These are phyloP conservation scores for Catharus fuscescens DNA, from an alignment of 2,113 vertebrate species.

Conservation along the genomic window DNA sequence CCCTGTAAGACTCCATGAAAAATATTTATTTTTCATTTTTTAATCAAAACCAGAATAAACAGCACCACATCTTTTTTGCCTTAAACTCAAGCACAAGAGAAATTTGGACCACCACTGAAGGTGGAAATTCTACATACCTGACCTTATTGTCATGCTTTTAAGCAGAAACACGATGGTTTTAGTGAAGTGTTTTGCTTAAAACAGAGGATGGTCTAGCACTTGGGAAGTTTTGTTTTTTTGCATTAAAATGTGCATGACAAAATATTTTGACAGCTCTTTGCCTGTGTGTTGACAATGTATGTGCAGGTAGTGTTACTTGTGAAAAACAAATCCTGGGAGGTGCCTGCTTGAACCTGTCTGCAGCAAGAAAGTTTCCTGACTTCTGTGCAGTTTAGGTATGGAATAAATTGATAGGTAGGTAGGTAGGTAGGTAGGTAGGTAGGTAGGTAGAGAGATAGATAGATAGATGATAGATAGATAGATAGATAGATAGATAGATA, in stretches of 20 bases:
- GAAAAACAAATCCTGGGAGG: neutral
- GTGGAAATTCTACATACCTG: conserved; percentile 10
- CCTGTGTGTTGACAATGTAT: neutral
- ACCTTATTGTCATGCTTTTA: neutral
- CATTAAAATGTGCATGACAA: neutral
- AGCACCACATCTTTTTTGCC: conserved; percentile 24
- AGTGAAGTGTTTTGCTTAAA: neutral
- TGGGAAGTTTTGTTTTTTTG: neutral
- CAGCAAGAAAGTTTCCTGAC: neutral
- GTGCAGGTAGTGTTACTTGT: neutral
- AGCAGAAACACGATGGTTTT: neutral
- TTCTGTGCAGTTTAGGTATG: neutral
- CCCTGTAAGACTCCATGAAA: conserved; percentile 28
- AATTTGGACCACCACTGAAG: conserved; percentile 13
- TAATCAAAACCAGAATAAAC: conserved; percentile 22
- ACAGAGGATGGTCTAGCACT: neutral
- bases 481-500: neutral
- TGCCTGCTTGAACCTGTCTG: neutral
- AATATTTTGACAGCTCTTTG: neutral
- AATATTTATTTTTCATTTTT: conserved; percentile 45
- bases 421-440: too few species aligned
- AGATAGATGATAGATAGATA: neutral
- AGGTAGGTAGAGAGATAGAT: neutral
- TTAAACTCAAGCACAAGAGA: neutral
- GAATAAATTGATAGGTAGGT: neutral